Evolutionary conservation across 2,113 vertebrate species (phyloP), one percentile per base, ranked within the genome.

Genomic region (Chamaetylas fuelleborni): DNA sequence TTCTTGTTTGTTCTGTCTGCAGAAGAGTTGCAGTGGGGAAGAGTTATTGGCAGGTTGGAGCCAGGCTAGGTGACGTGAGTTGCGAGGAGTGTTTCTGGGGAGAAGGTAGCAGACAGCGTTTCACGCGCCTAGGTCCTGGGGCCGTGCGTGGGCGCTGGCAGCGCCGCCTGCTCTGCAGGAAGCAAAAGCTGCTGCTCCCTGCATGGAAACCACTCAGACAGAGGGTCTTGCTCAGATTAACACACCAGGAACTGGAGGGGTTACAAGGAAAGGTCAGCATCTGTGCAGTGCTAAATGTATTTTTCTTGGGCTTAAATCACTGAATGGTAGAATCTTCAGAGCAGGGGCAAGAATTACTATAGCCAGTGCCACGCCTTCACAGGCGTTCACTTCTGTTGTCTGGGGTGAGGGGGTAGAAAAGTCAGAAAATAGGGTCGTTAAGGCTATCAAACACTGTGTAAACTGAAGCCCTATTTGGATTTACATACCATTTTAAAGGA

Each of bases 401-500:
- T 43, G 58, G 87, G 82, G 70, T 34, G 33, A 77, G 34, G 19
- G 23, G 34, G 31, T 57, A 66, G 71, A 79, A 88, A 57, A 90
- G 66, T 76, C 85, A 86, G 54, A 96, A 92, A 83, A 81, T 80
- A 50, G 92, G 90, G 89, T 69, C n/a, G 0, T 36, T 77, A 64
- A 78, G 57, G 78, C 78, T 85, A 87, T 70, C 53, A 94, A 96
- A 92, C 60, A 42, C 57, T 31, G n/a, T 67, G 84, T 93, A 88
- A 87, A 71, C 45, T 62, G 51, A 74, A 82, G 38, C 64, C 65
- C 40, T 94, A 56, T 80, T 80, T 60, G 74, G 62, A 79, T 72
- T 93, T 76, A 88, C 77, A 71, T 95, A 31, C 74, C 42, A 31
- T 87, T 84, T 86, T 87, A 92, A 95, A 96, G 91, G 92, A 72